Conservation (phyloP, 2,113 vertebrate species). For the Solea solea region DNA sequence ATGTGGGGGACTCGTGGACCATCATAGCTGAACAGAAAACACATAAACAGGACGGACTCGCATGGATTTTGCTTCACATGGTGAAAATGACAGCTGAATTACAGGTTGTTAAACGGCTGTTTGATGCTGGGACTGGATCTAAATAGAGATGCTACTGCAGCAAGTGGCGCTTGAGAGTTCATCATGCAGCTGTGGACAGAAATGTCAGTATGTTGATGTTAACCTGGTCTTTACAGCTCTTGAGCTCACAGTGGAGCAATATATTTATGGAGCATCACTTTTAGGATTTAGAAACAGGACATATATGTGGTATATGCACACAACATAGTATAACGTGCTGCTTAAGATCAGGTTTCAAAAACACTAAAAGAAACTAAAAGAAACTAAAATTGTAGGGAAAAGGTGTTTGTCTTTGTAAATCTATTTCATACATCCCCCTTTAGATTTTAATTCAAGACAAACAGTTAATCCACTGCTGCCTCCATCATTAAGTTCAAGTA, state of each 20-base stretch:
- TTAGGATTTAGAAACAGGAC: not conserved
- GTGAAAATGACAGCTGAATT: not conserved
- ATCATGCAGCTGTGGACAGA: slow-evolving; percentile 34
- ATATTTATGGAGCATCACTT: not conserved
- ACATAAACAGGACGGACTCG: not conserved
- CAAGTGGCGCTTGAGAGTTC: not conserved
- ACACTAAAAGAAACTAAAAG: too few species aligned
- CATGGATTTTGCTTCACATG: not conserved
- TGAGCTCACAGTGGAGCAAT: not conserved
- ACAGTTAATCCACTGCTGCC: too few species aligned
- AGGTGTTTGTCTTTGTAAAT: too few species aligned
- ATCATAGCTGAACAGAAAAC: slow-evolving; percentile 31
- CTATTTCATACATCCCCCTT: too few species aligned
- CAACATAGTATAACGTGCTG: not conserved
- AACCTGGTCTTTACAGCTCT: slow-evolving; percentile 20
- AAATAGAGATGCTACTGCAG: slow-evolving; percentile 31
- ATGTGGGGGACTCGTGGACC: slow-evolving; percentile 35
- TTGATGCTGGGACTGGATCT: slow-evolving; percentile 20
- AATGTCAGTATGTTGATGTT: slow-evolving; percentile 39
- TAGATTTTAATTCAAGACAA: too few species aligned
- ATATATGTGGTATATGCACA: not conserved
- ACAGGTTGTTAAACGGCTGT: not conserved
- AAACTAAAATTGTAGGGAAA: too few species aligned
- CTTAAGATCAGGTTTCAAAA: not conserved
- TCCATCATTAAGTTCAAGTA: too few species aligned